Percentiles rank a stretch among this genome's conserved stretches.
phyloP scores from a whole-genome alignment of 1,140 invertebrate genomes.

The Phymorhynchus buccinoides region DNA sequence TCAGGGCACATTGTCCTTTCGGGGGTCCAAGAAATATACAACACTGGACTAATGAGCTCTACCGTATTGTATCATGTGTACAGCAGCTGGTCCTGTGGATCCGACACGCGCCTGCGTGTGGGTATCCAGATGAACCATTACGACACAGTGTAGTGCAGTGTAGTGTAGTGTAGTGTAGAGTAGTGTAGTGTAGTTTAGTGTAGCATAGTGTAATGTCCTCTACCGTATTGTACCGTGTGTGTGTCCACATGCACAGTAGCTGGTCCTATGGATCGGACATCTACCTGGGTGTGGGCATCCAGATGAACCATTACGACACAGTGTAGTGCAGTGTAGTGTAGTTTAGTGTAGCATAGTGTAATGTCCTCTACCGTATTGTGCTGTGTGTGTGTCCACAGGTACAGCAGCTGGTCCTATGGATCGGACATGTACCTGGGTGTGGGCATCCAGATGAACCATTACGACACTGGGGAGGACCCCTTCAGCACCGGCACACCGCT shows the following conservation, averaged over 20 bases:
- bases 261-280: background rate
- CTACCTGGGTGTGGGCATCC: slow-evolving; percentile 28
- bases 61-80: background rate
- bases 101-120: slow-evolving; percentile 13
- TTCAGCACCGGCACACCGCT: background rate
- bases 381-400: background rate
- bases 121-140: slow-evolving; percentile 29
- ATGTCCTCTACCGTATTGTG: background rate
- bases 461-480: slow-evolving; percentile 7
- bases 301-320: slow-evolving; percentile 28
- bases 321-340: background rate
- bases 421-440: slow-evolving; percentile 13
- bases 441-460: slow-evolving; percentile 25
- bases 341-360: too few relatives aligned
- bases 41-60: background rate
- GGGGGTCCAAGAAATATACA: background rate
- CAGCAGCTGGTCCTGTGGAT: slow-evolving; percentile 21
- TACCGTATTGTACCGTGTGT: background rate
- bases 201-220: background rate
- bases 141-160: background rate
- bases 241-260: slow-evolving; percentile 13
- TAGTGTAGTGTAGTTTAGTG: too few relatives aligned
- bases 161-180: background rate
- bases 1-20: too few relatives aligned
- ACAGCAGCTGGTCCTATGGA: slow-evolving; percentile 22